Evolutionary conservation across 2,113 vertebrate genomes (phyloP), one percentile per base, ranked within the genome.

Genomic region (Nibea albiflora): DNA sequence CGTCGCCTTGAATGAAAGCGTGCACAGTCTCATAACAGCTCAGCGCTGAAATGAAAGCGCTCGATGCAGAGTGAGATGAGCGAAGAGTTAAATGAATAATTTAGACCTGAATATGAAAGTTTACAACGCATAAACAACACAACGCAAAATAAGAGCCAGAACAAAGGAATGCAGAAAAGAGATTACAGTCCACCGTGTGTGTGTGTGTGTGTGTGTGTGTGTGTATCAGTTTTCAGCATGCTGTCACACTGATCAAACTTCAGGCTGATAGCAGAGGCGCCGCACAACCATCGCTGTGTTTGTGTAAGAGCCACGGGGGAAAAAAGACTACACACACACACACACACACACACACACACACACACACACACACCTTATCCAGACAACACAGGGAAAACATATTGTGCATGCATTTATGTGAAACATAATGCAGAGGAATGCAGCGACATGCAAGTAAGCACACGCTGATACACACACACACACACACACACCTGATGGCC

Each of bases 201-300:
- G n/a, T 69, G 14, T 83, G 70, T 83, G 46, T 44, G 35, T n/a
- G 61, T 72, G 66, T 70, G 62, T 58, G 8, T 54, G 11, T 50
- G 83, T 62, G 78, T 90, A 83, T 92, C 81, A 83, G 83, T 86
- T 94, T 92, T 90, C 92, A 94, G 86, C 78, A 35, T 71, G 64
- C 85, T 91, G 88, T 90, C 85, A 87, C 81, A 67, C 80, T 83
- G 85, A 89, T 92, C 85, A 87, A 89, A 88, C 76, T 83, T 20
- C 22, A 76, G 76, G 11, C 73, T 66, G 89, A 93, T 91, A 92
- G 85, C 83, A 35, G 75, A 76, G 90, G 90, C 87, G 85, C 87
- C 78, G 61, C 5, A 81, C 20, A 81, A 80, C 70, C 73, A 85
- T 60, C 26, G 2, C 60, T 17, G 65, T 92, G 86, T 89, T 93